These are phyloP conservation scores for Rhinophrynus dorsalis DNA, from an alignment of 2,797 vertebrate genomes.

Conservation along the genomic window DNA sequence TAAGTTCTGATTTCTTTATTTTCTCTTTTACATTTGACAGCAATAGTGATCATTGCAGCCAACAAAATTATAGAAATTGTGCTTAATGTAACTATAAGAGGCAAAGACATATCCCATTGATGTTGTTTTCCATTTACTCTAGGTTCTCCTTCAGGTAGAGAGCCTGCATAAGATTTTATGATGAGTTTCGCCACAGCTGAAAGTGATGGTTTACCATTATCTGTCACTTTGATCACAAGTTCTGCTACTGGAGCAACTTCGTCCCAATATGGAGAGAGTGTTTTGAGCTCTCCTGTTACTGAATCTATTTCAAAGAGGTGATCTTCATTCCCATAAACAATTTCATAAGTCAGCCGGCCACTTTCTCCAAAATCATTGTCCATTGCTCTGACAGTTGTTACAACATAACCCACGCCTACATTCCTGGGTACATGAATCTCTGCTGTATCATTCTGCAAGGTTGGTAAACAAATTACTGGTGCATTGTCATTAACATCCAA, in stretches of 20 bases:
- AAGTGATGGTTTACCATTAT: constrained; percentile 93
- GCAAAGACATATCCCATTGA: constrained; percentile 95
- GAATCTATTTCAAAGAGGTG: constrained; percentile 96
- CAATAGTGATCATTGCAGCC: constrained; percentile 97
- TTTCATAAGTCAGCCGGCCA: constrained; percentile 95
- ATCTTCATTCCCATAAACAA: constrained; percentile 94
- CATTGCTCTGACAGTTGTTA: constrained; percentile 90
- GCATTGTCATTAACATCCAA: constrained; percentile 96
- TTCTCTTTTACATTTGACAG: constrained; percentile 95
- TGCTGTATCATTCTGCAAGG: constrained; percentile 93
- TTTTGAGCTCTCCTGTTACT: constrained; percentile 90
- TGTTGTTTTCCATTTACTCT: constrained; percentile 88
- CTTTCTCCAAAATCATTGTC: constrained; percentile 97
- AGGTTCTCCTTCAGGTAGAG: constrained; percentile 86
- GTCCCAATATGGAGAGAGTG: constrained; percentile 92
- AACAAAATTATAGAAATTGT: constrained; percentile 95
- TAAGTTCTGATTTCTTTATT: constrained; percentile 99
- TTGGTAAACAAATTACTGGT: constrained; percentile 89
- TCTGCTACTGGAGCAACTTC: constrained; percentile 89
- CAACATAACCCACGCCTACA: constrained; percentile 91
- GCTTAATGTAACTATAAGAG: constrained; percentile 94
- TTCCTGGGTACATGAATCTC: constrained; percentile 96
- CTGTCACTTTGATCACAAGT: constrained; percentile 92
- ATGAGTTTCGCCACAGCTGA: constrained; percentile 91
- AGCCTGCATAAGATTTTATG: constrained; percentile 86